phyloP scores from a whole-genome alignment of 2,797 vertebrate species.

The Lutjanus argentimaculatus region DNA sequence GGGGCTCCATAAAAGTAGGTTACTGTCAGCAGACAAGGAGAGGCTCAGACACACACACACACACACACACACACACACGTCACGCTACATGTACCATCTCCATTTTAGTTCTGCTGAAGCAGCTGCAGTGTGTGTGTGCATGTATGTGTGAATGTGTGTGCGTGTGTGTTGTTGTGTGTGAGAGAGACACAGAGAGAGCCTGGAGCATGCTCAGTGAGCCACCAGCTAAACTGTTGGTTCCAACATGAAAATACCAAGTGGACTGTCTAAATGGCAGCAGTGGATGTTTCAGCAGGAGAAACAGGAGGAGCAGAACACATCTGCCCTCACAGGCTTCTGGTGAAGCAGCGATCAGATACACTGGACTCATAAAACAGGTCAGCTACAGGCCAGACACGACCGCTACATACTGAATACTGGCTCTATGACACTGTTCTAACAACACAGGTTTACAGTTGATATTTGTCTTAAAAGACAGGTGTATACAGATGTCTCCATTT shows the following conservation, averaged over 20 bases:
- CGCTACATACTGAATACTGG: background rate
- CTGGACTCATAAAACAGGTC: background rate
- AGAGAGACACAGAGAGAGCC: background rate
- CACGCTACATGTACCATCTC: constrained; percentile 54
- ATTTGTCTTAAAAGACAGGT: too few species aligned
- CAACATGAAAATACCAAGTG: constrained; percentile 59
- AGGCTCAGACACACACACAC: constrained; percentile 36
- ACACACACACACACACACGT: constrained; percentile 42
- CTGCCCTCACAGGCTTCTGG: background rate
- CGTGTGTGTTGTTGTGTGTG: constrained; percentile 17
- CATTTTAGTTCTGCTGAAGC: constrained; percentile 70
- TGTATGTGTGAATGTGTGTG: constrained; percentile 10
- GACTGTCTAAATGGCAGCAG: constrained; percentile 62
- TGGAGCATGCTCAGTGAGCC: constrained; percentile 60
- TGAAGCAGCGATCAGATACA: background rate
- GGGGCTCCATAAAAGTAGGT: constrained; percentile 80
- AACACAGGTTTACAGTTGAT: too few species aligned
- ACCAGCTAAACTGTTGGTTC: constrained; percentile 59
- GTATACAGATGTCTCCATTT: too few species aligned
- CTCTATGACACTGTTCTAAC: background rate
- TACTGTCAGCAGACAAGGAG: constrained; percentile 73
- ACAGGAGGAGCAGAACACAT: background rate
- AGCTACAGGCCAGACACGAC: background rate
- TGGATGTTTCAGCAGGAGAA: constrained; percentile 23
- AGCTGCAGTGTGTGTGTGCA: constrained; percentile 59